A percentile compares a stretch with the other conserved stretches of the same genome.
Conservation (phyloP, 2,113 vertebrate genomes). For the Colinus virginianus region DNA sequence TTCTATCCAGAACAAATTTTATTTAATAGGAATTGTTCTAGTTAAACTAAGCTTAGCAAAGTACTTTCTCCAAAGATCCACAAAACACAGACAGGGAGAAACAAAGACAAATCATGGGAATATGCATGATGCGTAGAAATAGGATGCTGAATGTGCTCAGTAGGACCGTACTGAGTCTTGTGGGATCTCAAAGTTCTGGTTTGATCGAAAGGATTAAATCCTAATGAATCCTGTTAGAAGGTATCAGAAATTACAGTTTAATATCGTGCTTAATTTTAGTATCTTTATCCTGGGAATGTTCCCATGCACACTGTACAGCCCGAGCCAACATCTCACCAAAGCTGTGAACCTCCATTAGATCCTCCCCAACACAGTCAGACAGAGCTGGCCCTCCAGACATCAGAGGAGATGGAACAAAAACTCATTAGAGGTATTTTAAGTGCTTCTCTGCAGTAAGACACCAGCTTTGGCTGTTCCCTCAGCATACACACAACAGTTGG, state of each 20-base stretch:
- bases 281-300: slow-evolving; percentile 24
- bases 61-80: background rate
- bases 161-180: background rate
- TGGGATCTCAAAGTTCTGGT: background rate
- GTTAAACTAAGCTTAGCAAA: background rate
- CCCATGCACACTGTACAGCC: background rate
- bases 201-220: slow-evolving; percentile 58
- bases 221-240: slow-evolving; percentile 22
- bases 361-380: background rate
- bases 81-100: background rate
- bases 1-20: background rate
- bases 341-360: background rate
- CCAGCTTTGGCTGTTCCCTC: background rate
- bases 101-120: background rate
- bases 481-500: background rate
- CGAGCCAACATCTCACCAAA: background rate
- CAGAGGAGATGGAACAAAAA: background rate
- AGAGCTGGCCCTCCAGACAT: background rate
- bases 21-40: background rate
- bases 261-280: slow-evolving; percentile 26
- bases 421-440: background rate
- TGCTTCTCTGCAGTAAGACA: background rate
- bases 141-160: background rate
- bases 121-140: background rate
- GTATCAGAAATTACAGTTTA: slow-evolving; percentile 59